Conservation (phyloP, 2,888 invertebrate genomes). For the Agriopis leucophaearia region DNA sequence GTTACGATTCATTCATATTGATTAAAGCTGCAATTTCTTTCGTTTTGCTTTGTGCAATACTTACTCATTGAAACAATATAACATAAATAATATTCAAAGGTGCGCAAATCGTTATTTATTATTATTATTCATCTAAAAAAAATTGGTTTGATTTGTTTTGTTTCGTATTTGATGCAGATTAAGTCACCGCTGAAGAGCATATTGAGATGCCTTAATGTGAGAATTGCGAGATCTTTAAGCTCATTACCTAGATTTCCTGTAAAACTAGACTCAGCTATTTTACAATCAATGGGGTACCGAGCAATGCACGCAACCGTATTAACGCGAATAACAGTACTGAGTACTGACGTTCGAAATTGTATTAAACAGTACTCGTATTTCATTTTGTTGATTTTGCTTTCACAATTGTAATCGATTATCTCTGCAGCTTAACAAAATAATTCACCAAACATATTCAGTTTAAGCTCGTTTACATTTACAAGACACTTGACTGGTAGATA, state of each 20-base stretch:
- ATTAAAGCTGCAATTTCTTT: conserved; percentile 4
- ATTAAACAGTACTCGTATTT: conserved; percentile 30
- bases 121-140: no score
- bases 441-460: conserved; percentile 40
- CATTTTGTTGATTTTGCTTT: conserved; percentile 32
- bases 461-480: conserved; percentile 49
- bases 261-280: conserved; percentile 40
- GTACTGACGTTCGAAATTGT: conserved; percentile 33
- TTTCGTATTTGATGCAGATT: conserved; percentile 22
- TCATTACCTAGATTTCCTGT: conserved; percentile 45
- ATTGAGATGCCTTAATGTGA: conserved; percentile 46
- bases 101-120: no score
- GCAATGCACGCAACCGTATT: conserved; percentile 36
- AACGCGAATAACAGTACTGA: conserved; percentile 32
- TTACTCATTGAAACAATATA: background rate
- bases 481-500: conserved; percentile 53
- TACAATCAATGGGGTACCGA: conserved; percentile 39
- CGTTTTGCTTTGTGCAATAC: background rate
- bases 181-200: conserved; percentile 38
- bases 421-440: conserved; percentile 37
- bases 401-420: conserved; percentile 36
- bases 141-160: no score
- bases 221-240: conserved; percentile 47
- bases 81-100: no score
- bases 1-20: conserved; percentile 5